Percentiles rank a stretch among this genome's conserved stretches.
These are phyloP conservation scores for Larimichthys crocea DNA, from an alignment of 2,113 vertebrate genomes.

Conservation along the genomic window DNA sequence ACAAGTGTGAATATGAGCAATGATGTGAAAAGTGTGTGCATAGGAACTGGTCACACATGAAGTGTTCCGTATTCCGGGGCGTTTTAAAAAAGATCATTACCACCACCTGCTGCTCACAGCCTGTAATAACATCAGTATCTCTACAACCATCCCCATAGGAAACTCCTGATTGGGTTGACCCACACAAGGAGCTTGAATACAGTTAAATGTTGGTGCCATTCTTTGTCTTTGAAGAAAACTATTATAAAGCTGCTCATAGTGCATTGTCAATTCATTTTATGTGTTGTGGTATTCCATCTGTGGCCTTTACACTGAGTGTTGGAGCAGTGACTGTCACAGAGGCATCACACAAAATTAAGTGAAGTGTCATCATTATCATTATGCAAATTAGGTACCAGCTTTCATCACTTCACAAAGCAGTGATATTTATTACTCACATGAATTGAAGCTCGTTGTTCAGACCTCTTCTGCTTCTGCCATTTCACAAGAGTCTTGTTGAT, in stretches of 20 bases:
- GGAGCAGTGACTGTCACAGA: slow-evolving; percentile 20
- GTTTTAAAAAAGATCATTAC: slow-evolving; percentile 40
- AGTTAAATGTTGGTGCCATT: not conserved
- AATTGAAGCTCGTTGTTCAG: slow-evolving; percentile 29
- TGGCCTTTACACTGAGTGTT: slow-evolving; percentile 15
- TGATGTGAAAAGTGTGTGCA: not conserved
- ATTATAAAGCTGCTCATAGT: slow-evolving; percentile 23
- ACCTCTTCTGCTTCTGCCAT: slow-evolving; percentile 26
- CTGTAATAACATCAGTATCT: slow-evolving; percentile 38
- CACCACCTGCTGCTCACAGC: slow-evolving; percentile 55
- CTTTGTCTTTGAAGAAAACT: not conserved
- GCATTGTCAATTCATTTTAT: slow-evolving; percentile 32
- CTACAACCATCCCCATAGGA: not conserved
- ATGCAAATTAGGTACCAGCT: slow-evolving; percentile 51
- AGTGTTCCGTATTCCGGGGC: not conserved
- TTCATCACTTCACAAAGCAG: slow-evolving; percentile 40
- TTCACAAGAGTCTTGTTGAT: slow-evolving; percentile 40
- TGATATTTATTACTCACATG: slow-evolving; percentile 27
- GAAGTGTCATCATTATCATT: slow-evolving; percentile 56
- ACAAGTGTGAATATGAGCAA: slow-evolving; percentile 12
- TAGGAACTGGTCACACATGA: slow-evolving; percentile 1
- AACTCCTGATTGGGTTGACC: slow-evolving; percentile 11
- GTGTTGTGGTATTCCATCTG: slow-evolving; percentile 13
- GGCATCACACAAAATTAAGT: slow-evolving; percentile 37
- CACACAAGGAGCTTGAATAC: slow-evolving; percentile 12